phyloP scores from a whole-genome alignment of 2,888 invertebrate genomes.

The Andrena minutula region DNA sequence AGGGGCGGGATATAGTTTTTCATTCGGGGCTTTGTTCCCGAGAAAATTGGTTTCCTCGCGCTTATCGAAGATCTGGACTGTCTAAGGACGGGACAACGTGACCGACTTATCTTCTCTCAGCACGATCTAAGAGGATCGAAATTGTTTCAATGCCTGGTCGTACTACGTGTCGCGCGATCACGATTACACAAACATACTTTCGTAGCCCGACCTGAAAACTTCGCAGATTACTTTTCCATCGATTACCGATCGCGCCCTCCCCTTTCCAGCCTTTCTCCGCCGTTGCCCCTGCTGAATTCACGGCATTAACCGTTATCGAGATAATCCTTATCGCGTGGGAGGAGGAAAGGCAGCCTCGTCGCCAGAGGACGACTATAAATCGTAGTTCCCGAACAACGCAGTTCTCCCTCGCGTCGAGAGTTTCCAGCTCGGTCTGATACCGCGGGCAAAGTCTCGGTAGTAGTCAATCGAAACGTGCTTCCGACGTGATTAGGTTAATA shows the following conservation, averaged over 20 bases:
- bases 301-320: slow-evolving; percentile 53
- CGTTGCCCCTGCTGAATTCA: slow-evolving; percentile 11
- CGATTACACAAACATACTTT: slow-evolving; percentile 14
- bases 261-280: slow-evolving; percentile 6
- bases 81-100: neutral
- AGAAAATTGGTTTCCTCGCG: neutral
- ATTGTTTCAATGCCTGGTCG: neutral
- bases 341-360: slow-evolving; percentile 29
- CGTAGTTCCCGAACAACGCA: slow-evolving; percentile 27
- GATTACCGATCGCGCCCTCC: neutral
- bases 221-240: slow-evolving; percentile 10
- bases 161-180: neutral
- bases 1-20: neutral
- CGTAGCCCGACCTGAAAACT: neutral
- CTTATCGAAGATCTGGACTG: too few species aligned
- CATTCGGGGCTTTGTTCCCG: neutral
- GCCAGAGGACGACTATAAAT: slow-evolving; percentile 49
- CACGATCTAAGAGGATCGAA: neutral
- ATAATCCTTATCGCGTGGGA: slow-evolving; percentile 41
- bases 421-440: slow-evolving; percentile 5
- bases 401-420: slow-evolving; percentile 18
- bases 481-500: slow-evolving; percentile 30
- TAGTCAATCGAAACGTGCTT: slow-evolving; percentile 28
- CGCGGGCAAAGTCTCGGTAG: slow-evolving; percentile 24
- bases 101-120: slow-evolving; percentile 1